A percentile compares a stretch with the other conserved stretches of the same genome.
Evolutionary conservation across 2,113 vertebrate species (phyloP).

Genomic region (Turdus rufiventris): DNA sequence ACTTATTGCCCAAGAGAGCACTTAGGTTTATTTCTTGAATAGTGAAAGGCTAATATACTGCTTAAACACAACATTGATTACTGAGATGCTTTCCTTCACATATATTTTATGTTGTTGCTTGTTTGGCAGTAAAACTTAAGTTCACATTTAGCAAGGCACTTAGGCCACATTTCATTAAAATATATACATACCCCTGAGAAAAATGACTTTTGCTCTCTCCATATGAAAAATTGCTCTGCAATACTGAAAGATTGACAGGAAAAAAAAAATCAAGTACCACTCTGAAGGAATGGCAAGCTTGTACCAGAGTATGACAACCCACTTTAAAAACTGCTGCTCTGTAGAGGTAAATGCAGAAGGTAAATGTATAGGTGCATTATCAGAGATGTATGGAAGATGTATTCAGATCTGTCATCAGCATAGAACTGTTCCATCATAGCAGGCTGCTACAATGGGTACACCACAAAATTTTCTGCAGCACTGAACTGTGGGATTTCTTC

Average conservation of each 20-base stretch:
- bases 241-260: background rate
- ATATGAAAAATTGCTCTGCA: background rate
- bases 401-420: background rate
- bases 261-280: background rate
- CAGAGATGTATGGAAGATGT: background rate
- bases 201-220: background rate
- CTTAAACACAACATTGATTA: slow-evolving; percentile 21
- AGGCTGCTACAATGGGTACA: background rate
- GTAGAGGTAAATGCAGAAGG: background rate
- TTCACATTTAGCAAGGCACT: background rate
- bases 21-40: slow-evolving; percentile 6
- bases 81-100: background rate
- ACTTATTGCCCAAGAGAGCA: slow-evolving; percentile 22
- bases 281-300: background rate
- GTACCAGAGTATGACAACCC: background rate
- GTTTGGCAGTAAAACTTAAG: background rate
- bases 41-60: slow-evolving; percentile 1
- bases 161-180: background rate
- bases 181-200: background rate
- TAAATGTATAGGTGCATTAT: background rate
- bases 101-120: background rate
- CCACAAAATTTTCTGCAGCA: background rate
- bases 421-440: background rate
- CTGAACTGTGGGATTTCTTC: background rate
- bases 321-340: background rate